Evolutionary conservation across 2,888 invertebrate species (phyloP).

Genomic region (Torymus aiolomorphi): DNA sequence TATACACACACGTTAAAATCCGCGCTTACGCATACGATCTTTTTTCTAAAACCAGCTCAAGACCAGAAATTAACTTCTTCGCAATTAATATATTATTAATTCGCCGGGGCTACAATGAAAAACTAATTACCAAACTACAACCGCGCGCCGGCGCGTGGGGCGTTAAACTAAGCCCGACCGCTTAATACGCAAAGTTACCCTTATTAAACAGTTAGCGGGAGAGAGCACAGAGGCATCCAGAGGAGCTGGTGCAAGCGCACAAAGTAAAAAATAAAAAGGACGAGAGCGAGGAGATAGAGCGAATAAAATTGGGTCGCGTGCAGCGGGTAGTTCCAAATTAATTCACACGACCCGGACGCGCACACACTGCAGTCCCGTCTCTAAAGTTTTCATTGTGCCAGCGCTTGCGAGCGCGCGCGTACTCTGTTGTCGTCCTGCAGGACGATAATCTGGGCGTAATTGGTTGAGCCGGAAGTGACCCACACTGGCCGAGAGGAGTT

Average conservation of each 20-base stretch:
- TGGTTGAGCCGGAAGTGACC: constrained; percentile 65
- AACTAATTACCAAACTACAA: background rate
- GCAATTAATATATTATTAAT: background rate
- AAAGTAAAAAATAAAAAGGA: background rate
- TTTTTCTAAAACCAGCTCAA: no score
- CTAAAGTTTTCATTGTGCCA: constrained; percentile 55
- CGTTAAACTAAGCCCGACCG: constrained; percentile 1
- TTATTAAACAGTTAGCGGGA: background rate
- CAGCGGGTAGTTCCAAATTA: constrained; percentile 55
- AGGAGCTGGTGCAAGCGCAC: no score
- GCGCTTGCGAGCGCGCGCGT: no score
- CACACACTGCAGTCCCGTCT: constrained; percentile 44
- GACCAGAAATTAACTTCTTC: no score
- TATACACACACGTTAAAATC: background rate
- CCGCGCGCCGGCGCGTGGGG: background rate
- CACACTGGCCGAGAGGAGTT: constrained; percentile 43
- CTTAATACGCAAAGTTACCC: background rate
- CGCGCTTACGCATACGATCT: background rate
- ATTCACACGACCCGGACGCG: constrained; percentile 55
- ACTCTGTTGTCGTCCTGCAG: constrained; percentile 10
- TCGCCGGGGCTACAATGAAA: no score
- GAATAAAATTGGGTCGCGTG: constrained; percentile 53
- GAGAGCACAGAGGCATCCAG: constrained; percentile 36
- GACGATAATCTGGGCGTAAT: constrained; percentile 69
- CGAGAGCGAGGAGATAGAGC: constrained; percentile 7